Percentiles rank a stretch among this genome's conserved stretches.
phyloP scores from a whole-genome alignment of 1,140 invertebrate species.

The Metaphire vulgaris region DNA sequence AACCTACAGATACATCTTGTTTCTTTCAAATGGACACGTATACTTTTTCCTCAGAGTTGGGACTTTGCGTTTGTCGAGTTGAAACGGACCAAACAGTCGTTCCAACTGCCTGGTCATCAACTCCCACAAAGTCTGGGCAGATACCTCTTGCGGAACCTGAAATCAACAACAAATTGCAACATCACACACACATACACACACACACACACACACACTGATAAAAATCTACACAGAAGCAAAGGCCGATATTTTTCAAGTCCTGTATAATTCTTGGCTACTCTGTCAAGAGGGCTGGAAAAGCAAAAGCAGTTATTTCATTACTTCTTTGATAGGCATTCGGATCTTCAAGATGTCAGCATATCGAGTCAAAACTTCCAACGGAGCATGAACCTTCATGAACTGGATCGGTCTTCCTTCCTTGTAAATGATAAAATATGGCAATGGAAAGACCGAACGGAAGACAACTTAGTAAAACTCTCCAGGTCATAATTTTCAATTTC shows the following conservation, averaged over 20 bases:
- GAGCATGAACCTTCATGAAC: slow-evolving; percentile 71
- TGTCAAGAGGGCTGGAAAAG: too few relatives aligned
- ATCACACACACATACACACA: too few relatives aligned
- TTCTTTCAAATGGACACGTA: slow-evolving; percentile 65
- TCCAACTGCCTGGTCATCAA: slow-evolving; percentile 32
- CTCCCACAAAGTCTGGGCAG: slow-evolving; percentile 34
- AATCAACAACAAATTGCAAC: too few relatives aligned
- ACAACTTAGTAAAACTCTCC: too few relatives aligned
- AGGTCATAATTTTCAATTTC: too few relatives aligned
- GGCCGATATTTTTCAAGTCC: too few relatives aligned
- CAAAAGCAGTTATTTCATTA: too few relatives aligned
- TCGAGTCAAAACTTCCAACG: slow-evolving; percentile 78
- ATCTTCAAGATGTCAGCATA: slow-evolving; percentile 84
- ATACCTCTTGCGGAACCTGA: slow-evolving; percentile 14
- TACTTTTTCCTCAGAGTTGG: slow-evolving; percentile 53
- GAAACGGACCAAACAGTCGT: slow-evolving; percentile 38
- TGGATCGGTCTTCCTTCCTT: slow-evolving; percentile 26
- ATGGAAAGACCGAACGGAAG: too few relatives aligned
- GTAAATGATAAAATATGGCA: too few relatives aligned
- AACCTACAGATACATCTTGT: slow-evolving; percentile 77
- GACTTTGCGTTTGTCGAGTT: slow-evolving; percentile 35
- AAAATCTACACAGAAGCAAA: too few relatives aligned
- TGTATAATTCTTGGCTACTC: too few relatives aligned
- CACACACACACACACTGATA: too few relatives aligned
- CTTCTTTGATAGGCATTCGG: slow-evolving; percentile 79